A percentile compares a stretch with the other conserved stretches of the same genome.
Evolutionary conservation across 2,797 vertebrate species (phyloP).

Genomic region (Enteromius thamalakanensis): DNA sequence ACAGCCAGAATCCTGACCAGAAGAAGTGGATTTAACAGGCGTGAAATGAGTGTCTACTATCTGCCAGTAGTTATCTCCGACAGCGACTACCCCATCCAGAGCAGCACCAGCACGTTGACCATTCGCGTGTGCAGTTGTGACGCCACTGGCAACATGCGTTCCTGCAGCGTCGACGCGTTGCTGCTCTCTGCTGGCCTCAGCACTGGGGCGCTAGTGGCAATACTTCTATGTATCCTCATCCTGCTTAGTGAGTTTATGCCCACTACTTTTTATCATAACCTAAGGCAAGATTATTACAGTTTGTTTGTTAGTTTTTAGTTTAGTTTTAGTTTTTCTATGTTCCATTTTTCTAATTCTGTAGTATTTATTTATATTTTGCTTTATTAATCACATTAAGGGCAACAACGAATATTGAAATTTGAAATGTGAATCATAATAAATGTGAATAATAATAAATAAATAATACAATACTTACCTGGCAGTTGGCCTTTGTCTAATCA

Average conservation of each 20-base stretch:
- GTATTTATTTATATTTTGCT: no score
- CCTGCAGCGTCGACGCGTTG: constrained; percentile 80
- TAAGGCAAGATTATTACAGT: not conserved
- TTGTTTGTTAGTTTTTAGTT: not conserved
- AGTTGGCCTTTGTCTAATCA: no score
- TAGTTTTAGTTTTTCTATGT: not conserved
- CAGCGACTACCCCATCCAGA: constrained; percentile 83
- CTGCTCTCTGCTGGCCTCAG: constrained; percentile 82
- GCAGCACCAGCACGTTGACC: constrained; percentile 83
- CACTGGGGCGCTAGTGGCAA: constrained; percentile 82
- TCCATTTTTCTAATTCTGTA: not conserved
- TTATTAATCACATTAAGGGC: not conserved
- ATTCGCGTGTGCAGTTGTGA: constrained; percentile 84
- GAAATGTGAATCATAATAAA: not conserved
- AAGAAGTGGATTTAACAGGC: constrained; percentile 83
- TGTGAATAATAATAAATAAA: no score
- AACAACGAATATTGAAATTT: not conserved
- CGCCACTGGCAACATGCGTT: constrained; percentile 78
- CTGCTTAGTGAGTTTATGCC: constrained; percentile 77
- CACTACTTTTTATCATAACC: no score
- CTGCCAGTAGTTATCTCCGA: constrained; percentile 86
- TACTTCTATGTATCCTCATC: constrained; percentile 83
- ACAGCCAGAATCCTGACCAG: constrained; percentile 85
- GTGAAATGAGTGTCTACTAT: constrained; percentile 82
- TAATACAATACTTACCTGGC: no score